phyloP scores from a whole-genome alignment of 2,113 vertebrate genomes.

The crab-eating macaque (Macaca fascicularis) region DNA sequence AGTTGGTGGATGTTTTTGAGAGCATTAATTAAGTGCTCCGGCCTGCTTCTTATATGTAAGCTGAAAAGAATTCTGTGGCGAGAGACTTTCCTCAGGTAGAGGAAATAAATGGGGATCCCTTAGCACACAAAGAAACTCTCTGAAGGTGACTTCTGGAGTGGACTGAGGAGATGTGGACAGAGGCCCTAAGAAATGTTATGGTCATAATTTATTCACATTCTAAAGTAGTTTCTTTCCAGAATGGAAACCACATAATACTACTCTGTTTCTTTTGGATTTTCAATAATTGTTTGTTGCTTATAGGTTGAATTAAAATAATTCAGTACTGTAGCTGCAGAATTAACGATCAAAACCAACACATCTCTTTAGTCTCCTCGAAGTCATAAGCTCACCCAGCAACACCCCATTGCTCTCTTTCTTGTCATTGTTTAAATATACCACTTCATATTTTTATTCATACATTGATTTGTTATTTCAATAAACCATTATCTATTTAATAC shows the following conservation, averaged over 20 bases:
- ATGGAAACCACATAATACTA: not conserved
- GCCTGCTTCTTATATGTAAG: not conserved
- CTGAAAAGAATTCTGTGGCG: not conserved
- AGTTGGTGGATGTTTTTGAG: not conserved
- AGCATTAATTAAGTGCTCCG: not conserved
- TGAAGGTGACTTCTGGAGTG: not conserved
- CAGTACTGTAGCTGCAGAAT: not conserved
- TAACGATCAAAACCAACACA: not conserved
- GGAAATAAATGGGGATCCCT: not conserved
- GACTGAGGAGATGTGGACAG: not conserved
- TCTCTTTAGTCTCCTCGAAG: not conserved
- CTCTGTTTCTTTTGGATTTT: not conserved
- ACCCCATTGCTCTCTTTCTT: not conserved
- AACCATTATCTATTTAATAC: not conserved
- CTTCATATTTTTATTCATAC: not conserved
- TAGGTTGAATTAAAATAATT: not conserved
- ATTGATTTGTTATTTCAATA: not conserved
- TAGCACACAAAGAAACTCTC: not conserved
- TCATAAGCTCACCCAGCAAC: not conserved
- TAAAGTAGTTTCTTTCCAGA: not conserved
- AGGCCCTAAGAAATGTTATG: not conserved
- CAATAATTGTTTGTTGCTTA: not conserved
- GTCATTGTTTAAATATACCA: not conserved
- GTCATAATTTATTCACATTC: not conserved
- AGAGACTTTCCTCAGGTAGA: not conserved